A percentile compares a stretch with the other conserved stretches of the same genome.
Conservation (phyloP, 2,113 vertebrate species). For the Oceanodroma tethys region DNA sequence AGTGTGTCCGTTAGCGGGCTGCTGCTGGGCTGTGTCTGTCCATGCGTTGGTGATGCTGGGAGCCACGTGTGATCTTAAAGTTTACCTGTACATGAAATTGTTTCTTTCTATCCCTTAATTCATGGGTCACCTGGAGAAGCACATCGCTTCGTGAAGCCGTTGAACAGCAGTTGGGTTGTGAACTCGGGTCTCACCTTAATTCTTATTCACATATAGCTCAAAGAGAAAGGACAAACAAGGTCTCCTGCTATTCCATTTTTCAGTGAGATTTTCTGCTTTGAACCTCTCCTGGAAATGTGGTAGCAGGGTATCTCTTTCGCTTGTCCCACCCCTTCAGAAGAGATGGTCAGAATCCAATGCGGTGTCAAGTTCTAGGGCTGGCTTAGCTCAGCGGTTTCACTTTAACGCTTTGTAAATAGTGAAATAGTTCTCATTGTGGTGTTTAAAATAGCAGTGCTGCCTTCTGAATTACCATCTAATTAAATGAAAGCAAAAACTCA, state of each 20-base stretch:
- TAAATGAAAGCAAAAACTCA: slow-evolving; percentile 38
- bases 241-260: neutral
- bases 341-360: fast-evolving
- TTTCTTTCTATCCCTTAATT: neutral
- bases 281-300: neutral
- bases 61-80: fast-evolving
- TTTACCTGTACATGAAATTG: neutral
- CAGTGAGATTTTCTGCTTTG: neutral
- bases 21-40: neutral
- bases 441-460: neutral
- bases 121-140: neutral
- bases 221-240: neutral
- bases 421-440: neutral
- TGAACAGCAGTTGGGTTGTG: neutral
- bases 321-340: neutral
- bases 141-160: neutral
- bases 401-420: neutral
- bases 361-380: neutral
- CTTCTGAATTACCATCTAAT: slow-evolving; percentile 51
- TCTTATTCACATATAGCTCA: neutral
- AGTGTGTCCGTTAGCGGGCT: fast-evolving
- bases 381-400: neutral
- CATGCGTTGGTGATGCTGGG: neutral
- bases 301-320: neutral
- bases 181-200: neutral